Evolutionary conservation across 2,888 invertebrate species (phyloP), one percentile per base, ranked within the genome.

Genomic region (Frankliniella intonsa): DNA sequence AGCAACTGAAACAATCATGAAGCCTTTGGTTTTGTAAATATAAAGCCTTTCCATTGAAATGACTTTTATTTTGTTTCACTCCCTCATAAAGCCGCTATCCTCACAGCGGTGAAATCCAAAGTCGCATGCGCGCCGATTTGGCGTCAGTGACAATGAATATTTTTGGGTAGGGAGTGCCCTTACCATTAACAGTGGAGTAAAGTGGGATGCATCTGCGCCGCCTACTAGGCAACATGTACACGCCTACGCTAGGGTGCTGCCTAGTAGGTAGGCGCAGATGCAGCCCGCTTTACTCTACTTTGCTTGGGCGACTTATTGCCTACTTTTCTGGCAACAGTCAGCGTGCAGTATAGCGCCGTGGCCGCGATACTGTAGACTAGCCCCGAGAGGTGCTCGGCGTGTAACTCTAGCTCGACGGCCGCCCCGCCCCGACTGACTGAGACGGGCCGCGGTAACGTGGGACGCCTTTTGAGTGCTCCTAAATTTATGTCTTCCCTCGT

Each of bases 21-120:
- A 25, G 69, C 69, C 69, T 76, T 76, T 76, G 69, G 69, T 76
- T 76, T 76, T 76, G 69, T 76, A 76, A 76, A 76, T 76, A 76
- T 25, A 69, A 22, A 22, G 69, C 25, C 69, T 76, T 22, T 22
- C 69, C 69, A 25, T 76, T 76, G 22, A 76, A 12, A 14, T 12
- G 55, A 19, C 55, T 19, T 7, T 19, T 17, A 55, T 17, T 12
- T 55, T 55, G 17, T 14, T 0, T 55, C 17, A 55, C 55, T 5
- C 19, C 55, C 55, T 55, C 17, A 55, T 55, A 8, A 11, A 19
- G 14, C 5, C 19, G 19, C 55, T 55, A 7, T 12, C 38, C 38
- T 55, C 55, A 14, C 55, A 55, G n/a, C 55, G 5, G 55, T 19
- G 5, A 55, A 55, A 19, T 0, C 55, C 55, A 55, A 38, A 38